Evolutionary conservation across 2,888 invertebrate species (phyloP).

Genomic region (Drosophila niveifrons): DNA sequence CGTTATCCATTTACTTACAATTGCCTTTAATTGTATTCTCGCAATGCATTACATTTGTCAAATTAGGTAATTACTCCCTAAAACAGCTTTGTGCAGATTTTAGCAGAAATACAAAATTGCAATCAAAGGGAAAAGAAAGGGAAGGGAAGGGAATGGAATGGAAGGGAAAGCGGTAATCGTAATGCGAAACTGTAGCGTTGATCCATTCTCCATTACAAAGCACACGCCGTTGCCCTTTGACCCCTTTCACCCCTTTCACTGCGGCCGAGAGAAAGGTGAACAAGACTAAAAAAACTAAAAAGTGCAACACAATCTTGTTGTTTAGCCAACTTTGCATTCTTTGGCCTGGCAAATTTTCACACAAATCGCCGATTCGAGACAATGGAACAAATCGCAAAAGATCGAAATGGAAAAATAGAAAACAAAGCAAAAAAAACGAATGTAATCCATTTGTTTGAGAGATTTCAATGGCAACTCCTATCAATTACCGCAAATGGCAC

Average conservation of each 20-base stretch:
- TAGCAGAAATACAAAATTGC: not conserved
- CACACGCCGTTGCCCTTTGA: constrained; percentile 34
- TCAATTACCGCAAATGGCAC: constrained; percentile 78
- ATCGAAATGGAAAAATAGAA: no score
- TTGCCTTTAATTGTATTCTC: not conserved
- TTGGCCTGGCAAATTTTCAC: constrained; percentile 56
- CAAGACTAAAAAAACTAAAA: not conserved
- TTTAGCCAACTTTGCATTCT: constrained; percentile 71
- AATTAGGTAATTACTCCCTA: not conserved
- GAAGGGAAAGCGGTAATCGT: not conserved
- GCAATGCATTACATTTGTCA: not conserved
- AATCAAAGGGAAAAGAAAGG: not conserved
- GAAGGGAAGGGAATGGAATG: no score
- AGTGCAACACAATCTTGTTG: constrained; percentile 38
- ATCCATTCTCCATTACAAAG: constrained; percentile 34
- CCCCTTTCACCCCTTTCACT: constrained; percentile 47
- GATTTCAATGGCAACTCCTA: constrained; percentile 49
- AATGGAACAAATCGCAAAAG: constrained; percentile 24
- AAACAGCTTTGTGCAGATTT: constrained; percentile 1
- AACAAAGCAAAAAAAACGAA: not conserved
- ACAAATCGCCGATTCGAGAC: constrained; percentile 45
- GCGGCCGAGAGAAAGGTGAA: not conserved
- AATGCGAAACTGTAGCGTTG: constrained; percentile 10
- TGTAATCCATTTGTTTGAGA: not conserved
- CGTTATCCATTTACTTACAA: not conserved